phyloP scores from a whole-genome alignment of 2,797 vertebrate species.

The Neosilurus mollespiculum region DNA sequence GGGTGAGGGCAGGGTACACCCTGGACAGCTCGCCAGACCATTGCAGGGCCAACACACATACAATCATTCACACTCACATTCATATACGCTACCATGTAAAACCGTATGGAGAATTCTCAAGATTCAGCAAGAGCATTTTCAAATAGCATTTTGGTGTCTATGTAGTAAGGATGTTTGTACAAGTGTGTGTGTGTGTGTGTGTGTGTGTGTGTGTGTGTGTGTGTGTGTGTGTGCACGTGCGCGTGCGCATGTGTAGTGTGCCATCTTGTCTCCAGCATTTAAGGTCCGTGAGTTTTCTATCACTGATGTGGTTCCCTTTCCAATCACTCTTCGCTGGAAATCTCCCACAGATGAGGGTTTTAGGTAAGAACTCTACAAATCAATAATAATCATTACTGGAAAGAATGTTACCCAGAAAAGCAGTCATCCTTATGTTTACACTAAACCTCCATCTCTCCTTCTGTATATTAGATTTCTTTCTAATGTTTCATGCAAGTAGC shows the following conservation, averaged over 20 bases:
- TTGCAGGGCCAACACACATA: too few relatives aligned
- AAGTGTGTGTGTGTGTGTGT: conserved; percentile 29
- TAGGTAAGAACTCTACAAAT: conserved; percentile 73
- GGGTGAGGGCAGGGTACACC: too few relatives aligned
- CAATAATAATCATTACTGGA: not conserved
- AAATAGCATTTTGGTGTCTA: not conserved
- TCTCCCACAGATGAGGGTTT: conserved; percentile 88
- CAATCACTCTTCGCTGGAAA: conserved; percentile 95
- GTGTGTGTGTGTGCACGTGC: conserved; percentile 38
- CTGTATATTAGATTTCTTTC: not conserved
- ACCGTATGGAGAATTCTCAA: not conserved
- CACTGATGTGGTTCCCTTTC: conserved; percentile 89
- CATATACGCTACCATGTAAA: not conserved
- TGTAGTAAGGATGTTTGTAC: conserved; percentile 16
- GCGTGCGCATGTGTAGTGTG: conserved; percentile 78
- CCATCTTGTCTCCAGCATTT: conserved; percentile 96
- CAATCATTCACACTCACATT: too few relatives aligned
- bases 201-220: conserved; percentile 36
- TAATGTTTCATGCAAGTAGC: too few relatives aligned
- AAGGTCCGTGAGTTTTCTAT: conserved; percentile 98
- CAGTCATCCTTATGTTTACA: not conserved
- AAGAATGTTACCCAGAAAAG: not conserved
- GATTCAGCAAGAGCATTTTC: not conserved
- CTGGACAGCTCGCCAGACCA: too few relatives aligned
- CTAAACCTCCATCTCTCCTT: not conserved